Conservation (phyloP, 92 coral and sea anemone genomes). For the Porites divaricata region DNA sequence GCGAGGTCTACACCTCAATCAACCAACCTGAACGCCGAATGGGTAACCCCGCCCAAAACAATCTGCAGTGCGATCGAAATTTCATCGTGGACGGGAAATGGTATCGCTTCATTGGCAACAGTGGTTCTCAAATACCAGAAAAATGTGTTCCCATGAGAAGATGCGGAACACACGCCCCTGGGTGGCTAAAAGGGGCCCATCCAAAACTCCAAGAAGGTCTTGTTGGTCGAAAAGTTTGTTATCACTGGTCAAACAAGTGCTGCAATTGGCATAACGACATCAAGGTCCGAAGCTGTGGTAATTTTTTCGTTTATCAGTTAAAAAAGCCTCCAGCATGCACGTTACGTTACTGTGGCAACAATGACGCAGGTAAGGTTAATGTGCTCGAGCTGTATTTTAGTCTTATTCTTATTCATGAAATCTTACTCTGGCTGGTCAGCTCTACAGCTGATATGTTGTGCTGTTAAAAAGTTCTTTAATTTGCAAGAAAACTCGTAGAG, state of each 20-base stretch:
- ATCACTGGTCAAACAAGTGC: slow-evolving; percentile 4
- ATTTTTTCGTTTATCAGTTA: neutral
- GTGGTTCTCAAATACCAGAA: neutral
- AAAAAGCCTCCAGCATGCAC: neutral
- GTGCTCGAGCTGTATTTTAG: no score
- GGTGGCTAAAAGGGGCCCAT: neutral
- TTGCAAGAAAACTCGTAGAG: no score
- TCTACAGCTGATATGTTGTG: no score
- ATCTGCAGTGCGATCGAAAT: neutral
- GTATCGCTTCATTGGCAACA: neutral
- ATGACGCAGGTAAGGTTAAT: no score
- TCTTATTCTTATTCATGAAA: no score
- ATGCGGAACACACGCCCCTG: slow-evolving; percentile 14
- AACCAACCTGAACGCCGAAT: neutral
- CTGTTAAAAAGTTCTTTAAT: no score
- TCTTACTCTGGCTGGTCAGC: no score
- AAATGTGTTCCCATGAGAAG: slow-evolving; percentile 3
- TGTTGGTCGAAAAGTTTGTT: slow-evolving; percentile 13
- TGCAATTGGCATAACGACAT: neutral
- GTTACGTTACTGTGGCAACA: neutral
- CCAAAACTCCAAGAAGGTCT: neutral
- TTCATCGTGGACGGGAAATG: neutral
- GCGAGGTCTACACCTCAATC: neutral
- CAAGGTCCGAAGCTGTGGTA: slow-evolving; percentile 2
- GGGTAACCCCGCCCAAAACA: neutral